Evolutionary conservation across 2,888 invertebrate genomes (phyloP), one percentile per base, ranked within the genome.

Genomic region (Bedellia somnulentella): DNA sequence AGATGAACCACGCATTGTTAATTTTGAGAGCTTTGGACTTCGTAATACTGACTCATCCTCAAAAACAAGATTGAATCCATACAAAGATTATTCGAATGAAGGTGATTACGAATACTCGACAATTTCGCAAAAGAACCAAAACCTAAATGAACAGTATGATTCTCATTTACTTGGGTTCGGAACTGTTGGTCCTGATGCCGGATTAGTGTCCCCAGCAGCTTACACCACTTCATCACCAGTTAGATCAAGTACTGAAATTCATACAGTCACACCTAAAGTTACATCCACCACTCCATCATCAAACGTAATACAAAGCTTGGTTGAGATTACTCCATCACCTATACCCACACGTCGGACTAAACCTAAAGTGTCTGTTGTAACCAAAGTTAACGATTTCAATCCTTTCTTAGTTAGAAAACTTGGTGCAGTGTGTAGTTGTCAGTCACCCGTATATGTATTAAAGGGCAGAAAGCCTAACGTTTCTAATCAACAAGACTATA

Each of bases 391-490:
- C 41, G 86, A 86, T 41, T 80, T 84, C 40, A 86, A 86, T 52
- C 86, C 87, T 1, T 57, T 87, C 5, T 64, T 87, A 11, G 77
- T 86, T 1, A 79, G 83, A 23, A 87, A 87, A 60, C 59, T 87
- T 8, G 85, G 85, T 3, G 86, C 86, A 3, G 85, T 86, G 30
- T 87, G 87, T 41, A 86, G 85, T 31, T 87, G 87, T 46, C 77
- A 78, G 38, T 80, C 82, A 1, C 81, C 81, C 27, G 60, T 78
- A 1, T 41, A 82, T 18, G 60, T 67, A 14, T 53, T 81, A 1
- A 70, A 77, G 44, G 79, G 78, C 42, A 68, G 44, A 36, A 60
- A 64, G 41, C 71, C 71, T 3, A 57, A 47, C 32, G 43, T 44
- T 4, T 57, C 58, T 37, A 38, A 40, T n/a, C 45, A 52, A 32